Evolutionary conservation across 2,888 invertebrate genomes (phyloP), one percentile per base, ranked within the genome.

Genomic region (Meloe dianella): DNA sequence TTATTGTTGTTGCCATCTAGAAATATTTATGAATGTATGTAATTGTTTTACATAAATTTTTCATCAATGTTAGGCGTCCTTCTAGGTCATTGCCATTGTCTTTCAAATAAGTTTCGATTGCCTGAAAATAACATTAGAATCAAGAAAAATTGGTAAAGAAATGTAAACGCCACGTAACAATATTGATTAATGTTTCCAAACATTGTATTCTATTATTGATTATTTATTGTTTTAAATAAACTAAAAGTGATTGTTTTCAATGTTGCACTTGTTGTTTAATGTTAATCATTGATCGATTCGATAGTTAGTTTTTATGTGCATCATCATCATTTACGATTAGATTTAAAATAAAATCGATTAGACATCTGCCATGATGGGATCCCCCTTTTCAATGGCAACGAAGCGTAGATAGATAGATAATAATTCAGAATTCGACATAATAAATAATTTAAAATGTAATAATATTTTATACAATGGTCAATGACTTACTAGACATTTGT

Each of bases 331-430:
- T 51, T 51, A 51, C 22, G 51, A 51, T 51, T 51, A 51, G 51
- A 51, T 51, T 51, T 51, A 51, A 51, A 47, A 51, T 10, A 60
- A 32, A 60, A 64, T 20, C 60, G 32, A 60, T 64, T 64, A n/a
- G 54, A 59, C 56, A 64, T 64, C 64, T 64, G 64, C 57, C 60
- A 61, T 56, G 65, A n/a, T n/a, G n/a, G n/a, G n/a, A n/a, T n/a
- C 61, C 57, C 60, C 57, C 60, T 60, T 64, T 64, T 59, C 47
- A 47, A 27, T 60, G 17, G 29, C 58, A 64, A 64, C 47, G 60
- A 51, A 41, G 60, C 60, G 60, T 60, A 35, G 58, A 59, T 56
- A 54, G n/a, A n/a, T n/a, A n/a, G n/a, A n/a, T n/a, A n/a, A 38
- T 38, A 30, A 56, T 47, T 64, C 41, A 64, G 29, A 64, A 64